These are phyloP conservation scores for Clamator glandarius DNA, from an alignment of 2,797 vertebrate genomes.

Conservation along the genomic window DNA sequence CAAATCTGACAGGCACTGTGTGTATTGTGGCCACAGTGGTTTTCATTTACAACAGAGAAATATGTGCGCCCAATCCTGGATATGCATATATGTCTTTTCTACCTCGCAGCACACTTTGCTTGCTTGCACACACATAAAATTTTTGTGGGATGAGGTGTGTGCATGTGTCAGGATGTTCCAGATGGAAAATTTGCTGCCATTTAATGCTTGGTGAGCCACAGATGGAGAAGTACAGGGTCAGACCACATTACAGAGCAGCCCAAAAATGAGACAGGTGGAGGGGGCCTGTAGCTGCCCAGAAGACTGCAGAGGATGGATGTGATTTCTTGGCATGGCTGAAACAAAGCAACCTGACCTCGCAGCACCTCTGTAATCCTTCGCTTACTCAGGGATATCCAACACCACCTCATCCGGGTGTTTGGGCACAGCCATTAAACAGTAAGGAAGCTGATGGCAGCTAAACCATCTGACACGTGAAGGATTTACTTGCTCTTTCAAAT, in stretches of 20 bases:
- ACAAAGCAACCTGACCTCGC: background rate
- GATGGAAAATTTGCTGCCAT: background rate
- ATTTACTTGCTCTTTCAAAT: conserved; percentile 38
- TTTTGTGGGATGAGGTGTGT: background rate
- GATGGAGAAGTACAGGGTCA: background rate
- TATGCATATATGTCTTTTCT: background rate
- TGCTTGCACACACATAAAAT: background rate
- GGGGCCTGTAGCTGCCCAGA: background rate
- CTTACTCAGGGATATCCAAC: conserved; percentile 31
- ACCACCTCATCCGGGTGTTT: background rate
- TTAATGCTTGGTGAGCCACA: background rate
- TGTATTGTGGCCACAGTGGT: rapidly evolving
- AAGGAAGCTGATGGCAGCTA: background rate
- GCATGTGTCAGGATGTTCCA: rapidly evolving
- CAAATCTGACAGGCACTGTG: background rate
- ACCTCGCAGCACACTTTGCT: rapidly evolving
- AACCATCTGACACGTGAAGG: background rate
- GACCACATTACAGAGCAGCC: background rate
- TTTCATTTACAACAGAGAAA: background rate
- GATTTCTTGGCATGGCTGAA: background rate
- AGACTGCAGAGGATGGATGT: rapidly evolving
- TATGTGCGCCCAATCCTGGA: rapidly evolving
- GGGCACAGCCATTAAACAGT: background rate
- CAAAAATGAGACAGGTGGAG: background rate
- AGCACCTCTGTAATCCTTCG: background rate